Evolutionary conservation across 2,888 invertebrate species (phyloP).

Genomic region (Drosophila macrospina): DNA sequence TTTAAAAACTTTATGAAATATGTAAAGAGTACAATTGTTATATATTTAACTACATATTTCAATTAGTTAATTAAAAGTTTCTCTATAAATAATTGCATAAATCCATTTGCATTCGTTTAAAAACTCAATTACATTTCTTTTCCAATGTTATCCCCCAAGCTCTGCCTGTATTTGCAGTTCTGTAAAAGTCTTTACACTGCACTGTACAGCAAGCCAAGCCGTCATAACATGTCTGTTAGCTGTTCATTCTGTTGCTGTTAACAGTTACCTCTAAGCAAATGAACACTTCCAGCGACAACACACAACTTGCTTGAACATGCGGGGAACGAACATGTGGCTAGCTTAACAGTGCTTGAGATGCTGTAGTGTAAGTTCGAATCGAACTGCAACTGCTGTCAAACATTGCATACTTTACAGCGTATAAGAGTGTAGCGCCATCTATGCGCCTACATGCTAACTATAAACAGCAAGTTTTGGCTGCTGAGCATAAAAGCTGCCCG

Average conservation of each 20-base stretch:
- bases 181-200: constrained; percentile 1
- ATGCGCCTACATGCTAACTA: neutral
- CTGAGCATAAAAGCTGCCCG: neutral
- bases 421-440: constrained; percentile 69
- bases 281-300: constrained; percentile 66
- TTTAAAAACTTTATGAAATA: too few species aligned
- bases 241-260: constrained; percentile 23
- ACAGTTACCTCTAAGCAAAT: constrained; percentile 45
- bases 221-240: constrained; percentile 5
- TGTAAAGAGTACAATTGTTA: too few species aligned
- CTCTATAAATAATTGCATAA: too few species aligned
- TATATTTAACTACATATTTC: too few species aligned
- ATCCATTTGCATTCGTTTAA: too few species aligned
- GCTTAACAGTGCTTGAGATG: constrained; percentile 21
- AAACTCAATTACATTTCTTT: too few species aligned
- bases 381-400: neutral
- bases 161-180: neutral
- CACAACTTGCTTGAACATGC: constrained; percentile 8
- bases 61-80: too few species aligned
- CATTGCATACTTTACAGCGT: constrained; percentile 61
- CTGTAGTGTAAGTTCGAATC: neutral
- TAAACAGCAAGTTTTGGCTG: neutral
- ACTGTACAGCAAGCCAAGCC: neutral
- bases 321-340: constrained; percentile 15
- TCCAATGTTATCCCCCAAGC: too few species aligned